Base-by-base conservation (phyloP, 2,113 vertebrate genomes). In the Apeltes quadracus region DNA sequence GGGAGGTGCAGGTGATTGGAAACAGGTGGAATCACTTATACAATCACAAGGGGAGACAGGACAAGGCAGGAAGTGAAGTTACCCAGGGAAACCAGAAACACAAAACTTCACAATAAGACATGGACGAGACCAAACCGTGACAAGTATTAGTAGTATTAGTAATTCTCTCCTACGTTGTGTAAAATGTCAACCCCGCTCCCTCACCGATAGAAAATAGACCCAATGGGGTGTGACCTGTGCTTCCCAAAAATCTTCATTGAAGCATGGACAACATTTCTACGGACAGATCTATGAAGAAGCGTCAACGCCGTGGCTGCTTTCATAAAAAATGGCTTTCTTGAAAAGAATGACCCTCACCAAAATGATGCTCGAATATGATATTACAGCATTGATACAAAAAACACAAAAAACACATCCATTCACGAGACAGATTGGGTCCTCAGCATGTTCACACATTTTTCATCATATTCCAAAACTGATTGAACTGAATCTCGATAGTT, bases 231-330 rank as follows among this genome's bases (percentile, higher is more conserved):
- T 84, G 66, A 81, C 39, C 39, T 23, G 23, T 27, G 5, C 51
- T 43, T 43, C 57, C 36, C 50, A 59, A 56, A 73, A 64, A 34
- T 51, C 51, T 69, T 82, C 61, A 69, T 8, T 53, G 54, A 53
- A 22, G 56, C 58, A 44, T 61, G 43, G 29, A 39, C 69, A 72
- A 56, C 68, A 63, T 79, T 69, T 75, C 71, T 56, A 27, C 63
- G 34, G 9, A 38, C 7, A 51, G 14, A 57, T 46, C 38, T 36
- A 51, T 72, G 65, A 65, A 61, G 46, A 38, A 48, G 56, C 41
- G 51, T 38, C 13, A 54, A 3, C 34, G n/a, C 59, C 14, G 11
- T 65, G 32, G 23, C 23, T 54, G 66, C 44, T 22, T 53, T 36
- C 27, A 55, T 71, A 61, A 63, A 81, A 29, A 69, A 64, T 23